These are phyloP conservation scores for Dinocampus coccinellae DNA, from an alignment of 2,888 invertebrate species.

Conservation along the genomic window DNA sequence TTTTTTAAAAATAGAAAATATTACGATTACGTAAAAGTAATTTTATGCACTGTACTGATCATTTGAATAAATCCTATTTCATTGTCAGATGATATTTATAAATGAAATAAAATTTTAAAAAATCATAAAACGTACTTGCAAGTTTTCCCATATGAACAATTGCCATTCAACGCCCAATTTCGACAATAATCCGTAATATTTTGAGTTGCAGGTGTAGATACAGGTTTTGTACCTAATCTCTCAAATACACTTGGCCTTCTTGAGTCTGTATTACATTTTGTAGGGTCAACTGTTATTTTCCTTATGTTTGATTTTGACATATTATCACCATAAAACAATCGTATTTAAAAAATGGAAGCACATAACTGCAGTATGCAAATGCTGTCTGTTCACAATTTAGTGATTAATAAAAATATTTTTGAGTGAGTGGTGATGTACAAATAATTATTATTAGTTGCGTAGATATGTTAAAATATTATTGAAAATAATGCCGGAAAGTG, in stretches of 20 bases:
- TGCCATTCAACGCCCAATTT: conserved; percentile 84
- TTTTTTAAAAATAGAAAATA: background rate
- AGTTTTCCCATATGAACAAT: conserved; percentile 82
- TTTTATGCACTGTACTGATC: no score
- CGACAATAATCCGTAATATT: conserved; percentile 78
- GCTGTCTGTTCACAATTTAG: conserved; percentile 19
- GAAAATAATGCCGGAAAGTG: background rate
- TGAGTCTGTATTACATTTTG: conserved; percentile 76
- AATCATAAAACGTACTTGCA: conserved; percentile 73
- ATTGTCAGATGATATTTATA: no score
- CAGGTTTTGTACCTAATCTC: conserved; percentile 83
- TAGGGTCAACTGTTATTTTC: conserved; percentile 83
- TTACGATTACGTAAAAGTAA: background rate
- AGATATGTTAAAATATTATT: background rate
- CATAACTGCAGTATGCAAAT: conserved; percentile 64
- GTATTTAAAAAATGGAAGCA: conserved; percentile 64
- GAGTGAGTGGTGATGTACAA: no score
- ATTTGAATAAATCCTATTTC: no score
- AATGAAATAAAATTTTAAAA: no score
- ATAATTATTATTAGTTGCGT: no score
- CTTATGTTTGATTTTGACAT: conserved; percentile 81
- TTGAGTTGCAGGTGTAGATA: conserved; percentile 69
- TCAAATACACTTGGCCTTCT: conserved; percentile 86
- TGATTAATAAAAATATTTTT: background rate
- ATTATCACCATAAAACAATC: conserved; percentile 69